Conservation (phyloP, 2,113 vertebrate species). For the Heterotis niloticus region DNA sequence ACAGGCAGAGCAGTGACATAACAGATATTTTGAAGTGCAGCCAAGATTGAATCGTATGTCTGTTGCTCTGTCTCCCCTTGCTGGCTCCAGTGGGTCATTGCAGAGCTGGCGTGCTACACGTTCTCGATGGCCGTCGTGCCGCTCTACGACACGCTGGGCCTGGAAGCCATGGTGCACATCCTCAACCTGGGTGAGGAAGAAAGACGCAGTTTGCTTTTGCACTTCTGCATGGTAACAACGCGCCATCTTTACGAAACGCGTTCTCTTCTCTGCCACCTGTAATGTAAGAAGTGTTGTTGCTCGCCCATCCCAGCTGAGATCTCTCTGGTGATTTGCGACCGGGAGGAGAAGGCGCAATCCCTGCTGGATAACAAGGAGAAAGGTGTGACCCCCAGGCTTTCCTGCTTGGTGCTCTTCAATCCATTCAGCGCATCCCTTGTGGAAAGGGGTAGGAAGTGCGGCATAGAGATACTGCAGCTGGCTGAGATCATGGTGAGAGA, state of each 20-base stretch:
- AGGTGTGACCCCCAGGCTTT: slow-evolving; percentile 54
- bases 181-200: slow-evolving; percentile 59
- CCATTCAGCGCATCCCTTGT: slow-evolving; percentile 53
- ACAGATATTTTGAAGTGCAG: not conserved
- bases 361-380: slow-evolving; percentile 66
- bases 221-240: not conserved
- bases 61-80: slow-evolving; percentile 63
- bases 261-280: not conserved
- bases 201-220: slow-evolving; percentile 1
- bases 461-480: slow-evolving; percentile 64
- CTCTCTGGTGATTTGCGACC: slow-evolving; percentile 68
- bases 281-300: not conserved
- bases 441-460: slow-evolving; percentile 57
- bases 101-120: slow-evolving; percentile 69
- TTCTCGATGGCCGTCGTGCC: slow-evolving; percentile 72
- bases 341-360: slow-evolving; percentile 61
- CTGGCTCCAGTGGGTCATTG: slow-evolving; percentile 68
- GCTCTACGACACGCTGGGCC: slow-evolving; percentile 68
- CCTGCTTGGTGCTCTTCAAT: slow-evolving; percentile 66
- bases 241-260: not conserved
- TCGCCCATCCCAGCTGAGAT: slow-evolving; percentile 56
- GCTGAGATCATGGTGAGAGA: slow-evolving; percentile 62
- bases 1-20: slow-evolving; percentile 2
- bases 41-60: not conserved
- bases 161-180: slow-evolving; percentile 70